Evolutionary conservation across 1,140 invertebrate species (phyloP).

Genomic region (Cyrtorhinus lividipennis): DNA sequence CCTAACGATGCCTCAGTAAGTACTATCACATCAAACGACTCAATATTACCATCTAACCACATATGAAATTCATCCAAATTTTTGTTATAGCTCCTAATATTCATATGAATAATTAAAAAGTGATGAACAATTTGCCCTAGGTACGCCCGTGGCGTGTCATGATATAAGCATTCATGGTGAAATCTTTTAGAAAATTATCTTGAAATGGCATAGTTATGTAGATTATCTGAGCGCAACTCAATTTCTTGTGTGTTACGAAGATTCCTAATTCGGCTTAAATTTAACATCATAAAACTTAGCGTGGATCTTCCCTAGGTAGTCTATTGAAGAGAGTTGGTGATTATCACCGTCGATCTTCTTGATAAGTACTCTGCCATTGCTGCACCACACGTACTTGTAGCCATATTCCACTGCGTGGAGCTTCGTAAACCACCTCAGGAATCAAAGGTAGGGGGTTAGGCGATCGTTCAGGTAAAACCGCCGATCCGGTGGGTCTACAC

Average conservation of each 20-base stretch:
- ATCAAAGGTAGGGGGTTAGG: not conserved
- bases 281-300: not conserved
- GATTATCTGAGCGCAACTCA: not conserved
- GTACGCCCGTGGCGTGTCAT: not conserved
- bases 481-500: not conserved
- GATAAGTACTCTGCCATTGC: not conserved
- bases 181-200: not conserved
- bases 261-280: not conserved
- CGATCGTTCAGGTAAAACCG: not conserved
- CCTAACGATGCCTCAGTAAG: not conserved
- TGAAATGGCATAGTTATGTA: too few species aligned
- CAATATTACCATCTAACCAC: not conserved
- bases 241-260: not conserved
- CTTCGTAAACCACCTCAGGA: not conserved
- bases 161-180: not conserved
- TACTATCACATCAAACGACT: not conserved
- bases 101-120: not conserved
- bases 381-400: not conserved
- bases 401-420: not conserved
- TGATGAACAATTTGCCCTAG: not conserved
- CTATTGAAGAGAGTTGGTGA: not conserved
- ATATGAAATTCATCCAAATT: not conserved
- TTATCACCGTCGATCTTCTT: not conserved
- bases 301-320: not conserved
- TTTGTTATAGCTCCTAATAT: not conserved